Conservation (phyloP, 2,797 vertebrate species). For the Lacerta bilineata region DNA sequence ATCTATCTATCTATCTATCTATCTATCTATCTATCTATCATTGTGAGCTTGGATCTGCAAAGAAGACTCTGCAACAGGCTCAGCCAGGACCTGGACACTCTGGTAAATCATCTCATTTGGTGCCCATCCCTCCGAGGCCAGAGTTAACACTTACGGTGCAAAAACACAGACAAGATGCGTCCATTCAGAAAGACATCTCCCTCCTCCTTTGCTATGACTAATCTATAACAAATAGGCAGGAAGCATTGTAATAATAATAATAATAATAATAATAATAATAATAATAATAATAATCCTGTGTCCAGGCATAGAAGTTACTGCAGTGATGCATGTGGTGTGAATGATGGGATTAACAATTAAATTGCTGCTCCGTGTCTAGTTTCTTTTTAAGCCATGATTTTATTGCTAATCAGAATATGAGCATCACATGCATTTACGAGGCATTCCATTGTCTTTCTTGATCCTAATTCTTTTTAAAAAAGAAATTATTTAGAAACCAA, state of each 20-base stretch:
- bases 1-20: too few species aligned
- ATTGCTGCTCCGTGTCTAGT: too few species aligned
- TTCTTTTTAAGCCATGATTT: neutral
- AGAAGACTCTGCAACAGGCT: neutral
- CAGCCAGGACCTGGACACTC: too few species aligned
- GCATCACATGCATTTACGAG: neutral
- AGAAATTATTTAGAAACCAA: too few species aligned
- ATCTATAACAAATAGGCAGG: constrained; percentile 45
- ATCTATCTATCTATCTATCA: too few species aligned
- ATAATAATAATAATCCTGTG: constrained; percentile 8
- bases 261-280: too few species aligned
- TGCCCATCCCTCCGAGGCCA: constrained; percentile 49
- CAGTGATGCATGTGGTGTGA: neutral
- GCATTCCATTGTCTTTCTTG: neutral
- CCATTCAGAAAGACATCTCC: neutral
- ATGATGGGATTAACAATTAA: neutral
- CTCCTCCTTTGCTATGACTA: constrained; percentile 62
- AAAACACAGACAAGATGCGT: neutral
- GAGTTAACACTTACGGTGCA: constrained; percentile 48
- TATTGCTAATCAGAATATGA: too few species aligned
- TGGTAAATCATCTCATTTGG: constrained; percentile 17
- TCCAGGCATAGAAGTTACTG: constrained; percentile 45
- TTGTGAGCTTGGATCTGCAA: neutral
- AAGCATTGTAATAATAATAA: neutral
- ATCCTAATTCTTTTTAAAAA: neutral